A percentile compares a stretch with the other conserved stretches of the same genome.
phyloP scores from a whole-genome alignment of 2,797 vertebrate genomes.

The Paedocypris micromegethes region DNA sequence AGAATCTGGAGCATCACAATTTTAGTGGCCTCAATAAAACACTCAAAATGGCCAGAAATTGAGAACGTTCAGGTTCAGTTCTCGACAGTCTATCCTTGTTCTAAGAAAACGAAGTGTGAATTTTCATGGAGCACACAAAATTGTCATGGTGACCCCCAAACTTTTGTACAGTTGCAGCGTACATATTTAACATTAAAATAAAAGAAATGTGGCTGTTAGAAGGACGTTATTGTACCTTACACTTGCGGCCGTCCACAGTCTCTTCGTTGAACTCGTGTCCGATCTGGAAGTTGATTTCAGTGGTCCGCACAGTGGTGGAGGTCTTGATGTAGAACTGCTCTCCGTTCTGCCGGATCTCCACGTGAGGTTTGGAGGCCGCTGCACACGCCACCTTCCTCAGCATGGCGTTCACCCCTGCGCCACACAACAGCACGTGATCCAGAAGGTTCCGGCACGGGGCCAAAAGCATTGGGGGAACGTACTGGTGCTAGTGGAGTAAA shows the following conservation, averaged over 20 bases:
- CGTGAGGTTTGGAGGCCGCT: constrained; percentile 89
- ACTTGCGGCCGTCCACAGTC: constrained; percentile 93
- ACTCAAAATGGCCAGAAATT: no score
- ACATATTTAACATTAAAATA: not conserved
- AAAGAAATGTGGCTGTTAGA: not conserved
- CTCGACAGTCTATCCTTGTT: no score
- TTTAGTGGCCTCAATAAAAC: no score
- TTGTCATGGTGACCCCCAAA: no score
- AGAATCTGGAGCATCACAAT: no score
- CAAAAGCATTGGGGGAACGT: no score
- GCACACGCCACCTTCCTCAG: constrained; percentile 87
- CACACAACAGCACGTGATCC: not conserved
- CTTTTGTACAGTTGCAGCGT: no score
- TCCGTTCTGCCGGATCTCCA: constrained; percentile 90
- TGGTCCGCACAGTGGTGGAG: constrained; percentile 91
- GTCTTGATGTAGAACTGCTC: constrained; percentile 97
- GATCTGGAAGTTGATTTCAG: constrained; percentile 88
- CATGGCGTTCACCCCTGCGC: constrained; percentile 89
- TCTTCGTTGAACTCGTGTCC: constrained; percentile 93
- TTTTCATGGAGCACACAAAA: no score
- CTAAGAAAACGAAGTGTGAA: no score
- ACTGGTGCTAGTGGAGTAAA: no score
- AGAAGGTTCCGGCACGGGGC: no score
- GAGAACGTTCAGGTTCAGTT: no score
- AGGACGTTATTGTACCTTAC: constrained; percentile 72